Evolutionary conservation across 2,888 invertebrate genomes (phyloP).

Genomic region (Caenorhabditis japonica): DNA sequence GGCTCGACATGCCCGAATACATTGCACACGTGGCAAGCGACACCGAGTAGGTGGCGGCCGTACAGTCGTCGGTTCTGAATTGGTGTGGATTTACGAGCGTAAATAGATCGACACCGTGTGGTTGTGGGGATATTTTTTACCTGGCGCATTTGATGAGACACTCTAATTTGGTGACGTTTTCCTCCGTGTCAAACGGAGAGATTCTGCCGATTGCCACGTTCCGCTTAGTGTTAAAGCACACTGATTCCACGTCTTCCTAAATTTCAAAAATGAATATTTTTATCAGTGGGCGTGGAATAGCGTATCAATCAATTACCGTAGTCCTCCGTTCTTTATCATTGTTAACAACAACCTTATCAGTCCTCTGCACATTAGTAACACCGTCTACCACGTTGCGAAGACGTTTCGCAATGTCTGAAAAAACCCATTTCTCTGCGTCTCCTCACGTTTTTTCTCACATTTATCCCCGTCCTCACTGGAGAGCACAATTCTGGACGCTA

Average conservation of each 20-base stretch:
- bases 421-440: too few relatives aligned
- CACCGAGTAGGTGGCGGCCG: constrained; percentile 16
- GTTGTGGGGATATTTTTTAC: constrained; percentile 1
- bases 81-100: not conserved
- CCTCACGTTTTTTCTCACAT: not conserved
- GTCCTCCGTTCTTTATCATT: constrained; percentile 24
- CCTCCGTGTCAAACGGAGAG: constrained; percentile 31
- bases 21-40: constrained; percentile 34
- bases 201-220: constrained; percentile 18
- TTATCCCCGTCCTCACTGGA: constrained; percentile 18
- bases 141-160: constrained; percentile 37
- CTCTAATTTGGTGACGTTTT: constrained; percentile 35
- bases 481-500: constrained; percentile 28
- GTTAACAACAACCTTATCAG: not conserved
- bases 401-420: constrained; percentile 8
- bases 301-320: constrained; percentile 8
- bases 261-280: too few relatives aligned
- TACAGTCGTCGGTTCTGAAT: constrained; percentile 17
- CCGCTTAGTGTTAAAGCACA: constrained; percentile 35
- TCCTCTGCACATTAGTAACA: constrained; percentile 22
- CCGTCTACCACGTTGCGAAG: constrained; percentile 31
- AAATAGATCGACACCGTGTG: not conserved
- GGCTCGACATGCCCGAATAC: not conserved
- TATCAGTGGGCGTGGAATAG: not conserved
- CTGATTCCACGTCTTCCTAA: constrained; percentile 48